Evolutionary conservation across 1,140 invertebrate genomes (phyloP).

Genomic region (Drosophila varians): DNA sequence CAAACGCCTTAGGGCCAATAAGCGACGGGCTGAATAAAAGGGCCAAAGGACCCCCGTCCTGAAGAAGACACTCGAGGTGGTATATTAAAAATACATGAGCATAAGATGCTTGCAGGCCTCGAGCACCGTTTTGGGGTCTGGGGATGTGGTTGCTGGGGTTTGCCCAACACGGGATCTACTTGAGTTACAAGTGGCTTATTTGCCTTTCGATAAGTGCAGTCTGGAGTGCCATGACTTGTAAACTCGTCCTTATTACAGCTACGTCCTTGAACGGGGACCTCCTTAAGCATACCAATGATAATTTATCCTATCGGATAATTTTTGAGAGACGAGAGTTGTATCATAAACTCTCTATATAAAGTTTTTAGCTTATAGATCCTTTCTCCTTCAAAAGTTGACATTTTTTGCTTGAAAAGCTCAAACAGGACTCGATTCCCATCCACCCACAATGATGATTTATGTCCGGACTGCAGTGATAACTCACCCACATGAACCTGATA

Average conservation of each 20-base stretch:
- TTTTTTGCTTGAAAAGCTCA: neutral
- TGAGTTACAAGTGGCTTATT: slow-evolving; percentile 80
- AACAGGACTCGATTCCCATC: neutral
- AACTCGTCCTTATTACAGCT: slow-evolving; percentile 1
- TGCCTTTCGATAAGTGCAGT: slow-evolving; percentile 79
- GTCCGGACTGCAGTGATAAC: slow-evolving; percentile 48
- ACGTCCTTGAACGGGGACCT: neutral
- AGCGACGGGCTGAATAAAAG: slow-evolving; percentile 57
- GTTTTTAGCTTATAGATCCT: too few relatives aligned
- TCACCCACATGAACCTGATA: slow-evolving; percentile 17
- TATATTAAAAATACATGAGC: slow-evolving; percentile 79
- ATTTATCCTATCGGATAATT: slow-evolving; percentile 56
- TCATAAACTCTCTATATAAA: too few relatives aligned
- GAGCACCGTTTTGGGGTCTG: slow-evolving; percentile 8
- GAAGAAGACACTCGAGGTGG: slow-evolving; percentile 71
- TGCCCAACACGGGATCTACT: slow-evolving; percentile 44
- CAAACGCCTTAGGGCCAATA: slow-evolving; percentile 72
- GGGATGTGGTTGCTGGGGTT: neutral
- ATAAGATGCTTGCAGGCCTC: slow-evolving; percentile 14
- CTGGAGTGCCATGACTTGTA: slow-evolving; percentile 71
- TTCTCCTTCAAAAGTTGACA: slow-evolving; percentile 16
- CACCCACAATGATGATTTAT: slow-evolving; percentile 52
- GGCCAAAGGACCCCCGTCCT: slow-evolving; percentile 44
- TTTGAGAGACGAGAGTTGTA: too few relatives aligned
- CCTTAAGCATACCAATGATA: slow-evolving; percentile 74